A percentile compares a stretch with the other conserved stretches of the same genome.
Conservation (phyloP, 2,113 vertebrate species). For the Illadopsis cleaveri region DNA sequence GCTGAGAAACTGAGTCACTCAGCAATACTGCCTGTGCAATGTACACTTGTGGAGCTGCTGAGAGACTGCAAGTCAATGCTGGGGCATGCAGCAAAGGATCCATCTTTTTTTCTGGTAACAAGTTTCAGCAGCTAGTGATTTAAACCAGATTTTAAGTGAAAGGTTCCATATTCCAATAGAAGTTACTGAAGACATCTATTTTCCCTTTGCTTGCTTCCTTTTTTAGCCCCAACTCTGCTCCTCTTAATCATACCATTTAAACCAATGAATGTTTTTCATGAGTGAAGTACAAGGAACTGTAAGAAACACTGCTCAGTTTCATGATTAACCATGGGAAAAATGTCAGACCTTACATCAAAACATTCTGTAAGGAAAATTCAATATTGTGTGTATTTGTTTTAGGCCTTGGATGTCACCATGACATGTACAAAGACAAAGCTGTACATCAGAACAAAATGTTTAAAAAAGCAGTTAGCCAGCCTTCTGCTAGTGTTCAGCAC, state of each 20-base stretch:
- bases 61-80: neutral
- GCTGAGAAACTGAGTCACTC: neutral
- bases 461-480: neutral
- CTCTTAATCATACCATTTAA: constrained; percentile 17
- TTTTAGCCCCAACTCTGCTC: constrained; percentile 27
- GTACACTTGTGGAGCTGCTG: neutral
- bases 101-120: neutral
- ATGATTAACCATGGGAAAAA: constrained; percentile 41
- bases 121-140: constrained; percentile 51
- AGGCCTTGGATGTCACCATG: neutral
- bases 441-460: constrained; percentile 2
- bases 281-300: neutral
- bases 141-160: constrained; percentile 45
- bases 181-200: constrained; percentile 8
- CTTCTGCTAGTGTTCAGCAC: neutral
- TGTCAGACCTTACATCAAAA: constrained; percentile 11
- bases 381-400: neutral
- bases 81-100: neutral
- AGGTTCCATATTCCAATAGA: neutral
- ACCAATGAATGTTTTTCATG: neutral
- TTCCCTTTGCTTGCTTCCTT: neutral
- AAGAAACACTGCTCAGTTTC: constrained; percentile 6
- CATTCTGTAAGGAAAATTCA: constrained; percentile 1
- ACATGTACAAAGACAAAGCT: neutral
- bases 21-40: neutral